Evolutionary conservation across 30 jellyfish, hydroid and myxozoan species (phyloP).

Genomic region (Aurelia sp.): DNA sequence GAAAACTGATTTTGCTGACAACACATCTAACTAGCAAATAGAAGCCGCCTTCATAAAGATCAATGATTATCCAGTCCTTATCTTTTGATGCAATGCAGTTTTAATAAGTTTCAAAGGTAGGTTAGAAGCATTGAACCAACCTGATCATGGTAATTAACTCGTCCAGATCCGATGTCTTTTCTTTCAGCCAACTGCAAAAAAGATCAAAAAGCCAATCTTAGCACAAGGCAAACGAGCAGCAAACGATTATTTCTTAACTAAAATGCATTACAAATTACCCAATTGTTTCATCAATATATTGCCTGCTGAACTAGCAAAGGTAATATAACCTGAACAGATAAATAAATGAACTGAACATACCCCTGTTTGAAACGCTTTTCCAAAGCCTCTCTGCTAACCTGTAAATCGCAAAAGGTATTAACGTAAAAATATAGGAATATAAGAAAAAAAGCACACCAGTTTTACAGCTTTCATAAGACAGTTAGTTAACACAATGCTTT

Average conservation of each 20-base stretch:
- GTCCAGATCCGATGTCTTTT: slow-evolving; percentile 80
- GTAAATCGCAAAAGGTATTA: background rate
- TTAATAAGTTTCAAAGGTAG: no score
- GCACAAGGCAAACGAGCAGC: no score
- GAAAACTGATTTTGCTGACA: no score
- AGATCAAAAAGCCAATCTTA: background rate
- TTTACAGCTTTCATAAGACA: background rate
- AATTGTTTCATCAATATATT: no score
- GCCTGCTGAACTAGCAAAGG: no score
- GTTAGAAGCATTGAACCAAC: slow-evolving; percentile 3
- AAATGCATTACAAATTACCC: no score
- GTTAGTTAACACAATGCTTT: background rate
- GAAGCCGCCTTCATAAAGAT: no score
- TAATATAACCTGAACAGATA: no score
- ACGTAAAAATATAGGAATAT: background rate
- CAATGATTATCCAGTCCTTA: no score
- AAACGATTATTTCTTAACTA: no score
- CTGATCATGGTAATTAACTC: slow-evolving; percentile 75
- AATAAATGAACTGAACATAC: slow-evolving; percentile 22
- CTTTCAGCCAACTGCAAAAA: slow-evolving; percentile 88
- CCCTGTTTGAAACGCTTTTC: slow-evolving; percentile 91
- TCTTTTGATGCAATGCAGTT: no score
- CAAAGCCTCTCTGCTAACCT: slow-evolving; percentile 92
- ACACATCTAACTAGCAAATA: no score
- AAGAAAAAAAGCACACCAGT: background rate